Evolutionary conservation across 2,888 invertebrate species (phyloP).

Genomic region (Caenorhabditis parvicauda): DNA sequence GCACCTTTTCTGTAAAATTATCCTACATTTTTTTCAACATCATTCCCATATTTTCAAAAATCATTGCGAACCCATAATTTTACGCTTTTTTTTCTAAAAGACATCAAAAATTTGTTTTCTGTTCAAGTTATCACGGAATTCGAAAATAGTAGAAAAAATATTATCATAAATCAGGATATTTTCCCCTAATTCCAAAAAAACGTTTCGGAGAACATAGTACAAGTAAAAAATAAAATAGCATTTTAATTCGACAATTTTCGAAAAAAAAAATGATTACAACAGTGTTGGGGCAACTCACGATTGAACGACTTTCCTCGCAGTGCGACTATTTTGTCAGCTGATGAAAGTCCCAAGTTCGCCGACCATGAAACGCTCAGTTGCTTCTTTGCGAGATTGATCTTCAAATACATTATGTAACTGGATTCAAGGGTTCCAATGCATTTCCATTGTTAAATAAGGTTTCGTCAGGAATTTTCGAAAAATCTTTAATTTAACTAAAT

Average conservation of each 20-base stretch:
- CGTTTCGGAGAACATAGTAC: background rate
- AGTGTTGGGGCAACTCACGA: constrained; percentile 24
- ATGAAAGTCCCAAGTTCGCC: constrained; percentile 35
- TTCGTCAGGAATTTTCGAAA: no score
- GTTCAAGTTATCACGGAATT: no score
- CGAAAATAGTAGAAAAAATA: no score
- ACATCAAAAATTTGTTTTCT: no score
- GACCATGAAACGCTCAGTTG: constrained; percentile 30
- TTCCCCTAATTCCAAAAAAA: no score
- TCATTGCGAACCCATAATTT: no score
- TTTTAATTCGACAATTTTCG: background rate
- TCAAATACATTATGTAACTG: background rate
- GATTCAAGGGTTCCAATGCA: no score
- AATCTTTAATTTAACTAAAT: no score
- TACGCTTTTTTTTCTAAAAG: no score
- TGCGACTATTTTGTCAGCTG: constrained; percentile 44
- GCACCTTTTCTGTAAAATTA: constrained; percentile 69
- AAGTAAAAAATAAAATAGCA: background rate
- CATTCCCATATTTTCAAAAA: background rate
- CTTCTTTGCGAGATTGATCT: constrained; percentile 14
- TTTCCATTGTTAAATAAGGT: no score
- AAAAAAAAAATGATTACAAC: background rate
- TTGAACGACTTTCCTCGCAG: constrained; percentile 47
- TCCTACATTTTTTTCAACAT: background rate
- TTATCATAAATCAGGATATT: no score